A percentile compares a stretch with the other conserved stretches of the same genome.
phyloP scores from a whole-genome alignment of 2,888 invertebrate genomes.

The Chesias legatella region DNA sequence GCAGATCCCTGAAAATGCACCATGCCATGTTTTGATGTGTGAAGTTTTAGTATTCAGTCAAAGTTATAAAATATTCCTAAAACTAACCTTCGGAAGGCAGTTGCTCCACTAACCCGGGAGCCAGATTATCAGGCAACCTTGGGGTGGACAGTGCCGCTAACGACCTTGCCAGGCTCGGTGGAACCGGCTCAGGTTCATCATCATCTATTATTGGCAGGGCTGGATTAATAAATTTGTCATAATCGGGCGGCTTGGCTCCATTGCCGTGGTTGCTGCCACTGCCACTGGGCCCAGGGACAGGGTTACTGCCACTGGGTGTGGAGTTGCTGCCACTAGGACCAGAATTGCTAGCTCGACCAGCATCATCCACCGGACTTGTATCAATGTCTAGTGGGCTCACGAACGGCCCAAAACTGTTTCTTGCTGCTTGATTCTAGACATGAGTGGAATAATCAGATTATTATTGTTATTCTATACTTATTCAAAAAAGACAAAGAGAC shows the following conservation, averaged over 20 bases:
- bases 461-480: too few relatives aligned
- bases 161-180: slow-evolving; percentile 81
- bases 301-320: too few relatives aligned
- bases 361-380: slow-evolving; percentile 71
- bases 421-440: too few relatives aligned
- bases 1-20: too few relatives aligned
- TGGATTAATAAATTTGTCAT: slow-evolving; percentile 5
- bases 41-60: too few relatives aligned
- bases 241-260: not conserved
- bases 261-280: too few relatives aligned
- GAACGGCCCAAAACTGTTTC: too few relatives aligned
- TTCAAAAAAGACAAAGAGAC: too few relatives aligned
- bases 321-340: slow-evolving; percentile 55
- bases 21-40: too few relatives aligned
- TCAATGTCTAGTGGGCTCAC: slow-evolving; percentile 72
- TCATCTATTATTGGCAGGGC: slow-evolving; percentile 14
- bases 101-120: slow-evolving; percentile 84
- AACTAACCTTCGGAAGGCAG: slow-evolving; percentile 85
- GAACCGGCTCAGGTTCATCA: slow-evolving; percentile 44
- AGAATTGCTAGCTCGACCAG: slow-evolving; percentile 58
- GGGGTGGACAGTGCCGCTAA: slow-evolving; percentile 82
- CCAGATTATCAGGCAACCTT: slow-evolving; percentile 78
- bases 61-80: not conserved
- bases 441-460: too few relatives aligned
- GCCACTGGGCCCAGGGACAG: too few relatives aligned